Base-by-base conservation (phyloP, 2,797 vertebrate species). In the Apogon talboti region DNA sequence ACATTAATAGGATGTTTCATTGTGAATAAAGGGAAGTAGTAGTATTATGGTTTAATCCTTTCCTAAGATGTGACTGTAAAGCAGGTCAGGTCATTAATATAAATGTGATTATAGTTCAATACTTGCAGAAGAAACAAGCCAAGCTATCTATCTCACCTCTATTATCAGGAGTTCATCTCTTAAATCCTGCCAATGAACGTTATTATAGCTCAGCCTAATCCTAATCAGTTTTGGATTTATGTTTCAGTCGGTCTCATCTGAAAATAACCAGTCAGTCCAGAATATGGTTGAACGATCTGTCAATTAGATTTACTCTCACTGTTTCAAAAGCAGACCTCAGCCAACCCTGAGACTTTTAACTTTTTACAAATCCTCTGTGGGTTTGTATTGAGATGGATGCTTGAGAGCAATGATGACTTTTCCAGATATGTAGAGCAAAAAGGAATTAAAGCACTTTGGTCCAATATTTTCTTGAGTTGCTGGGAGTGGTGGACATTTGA, bases 361-460 rank as follows among this genome's bases (percentile, higher is more conserved):
- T 50, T 78, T 28, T 53, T 54, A 76, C 53, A 78, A 66, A 83
- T 46, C 73, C 86, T 78, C 79, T 54, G 76, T 21, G 70, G 69
- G 13, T 50, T 12, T 59, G 15, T 49, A 45, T 30, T 64, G 24
- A 77, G 55, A 70, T 40, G 33, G 46, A 79, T 43, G 60, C 84
- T 64, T 3, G 10, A 68, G 63, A 72, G 80, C 44, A 28, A 44
- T 67, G 76, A 91, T 85, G 71, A 73, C 78, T 87, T 89, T 72
- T 66, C 76, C 90, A 91, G 88, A 88, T 66, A 83, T 79, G 58
- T 74, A 65, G 78, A 83, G 70, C 67, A 76, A 80, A 84, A 82
- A 61, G 46, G 63, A 82, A 74, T 74, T 76, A 71, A 60, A 60
- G 62, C 71, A 73, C 54, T 33, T 70, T 11, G 48, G 71, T 79